Percentiles rank a stretch among this genome's conserved stretches.
phyloP scores from a whole-genome alignment of 2,113 vertebrate species.

The Ailurus styani region DNA sequence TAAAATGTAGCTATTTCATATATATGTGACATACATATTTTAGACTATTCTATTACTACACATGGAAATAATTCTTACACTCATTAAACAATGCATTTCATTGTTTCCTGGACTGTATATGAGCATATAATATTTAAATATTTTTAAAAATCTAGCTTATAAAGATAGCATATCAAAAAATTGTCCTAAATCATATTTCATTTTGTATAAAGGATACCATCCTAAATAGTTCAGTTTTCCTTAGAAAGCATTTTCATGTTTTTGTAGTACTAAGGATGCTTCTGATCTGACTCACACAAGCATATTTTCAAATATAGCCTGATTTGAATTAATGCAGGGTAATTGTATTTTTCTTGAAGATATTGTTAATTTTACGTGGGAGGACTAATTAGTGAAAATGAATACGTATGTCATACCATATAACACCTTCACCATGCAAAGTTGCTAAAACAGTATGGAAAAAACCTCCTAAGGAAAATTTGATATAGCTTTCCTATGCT shows the following conservation, averaged over 20 bases:
- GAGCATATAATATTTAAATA: not conserved
- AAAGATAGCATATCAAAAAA: not conserved
- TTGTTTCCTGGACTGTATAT: not conserved
- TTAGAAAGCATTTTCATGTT: not conserved
- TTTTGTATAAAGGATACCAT: not conserved
- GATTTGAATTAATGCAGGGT: not conserved
- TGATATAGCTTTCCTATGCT: constrained; percentile 63
- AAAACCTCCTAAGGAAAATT: constrained; percentile 63
- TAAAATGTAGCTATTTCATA: not conserved
- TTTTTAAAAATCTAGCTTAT: not conserved
- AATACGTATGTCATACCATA: not conserved
- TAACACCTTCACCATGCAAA: not conserved
- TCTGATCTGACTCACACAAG: not conserved
- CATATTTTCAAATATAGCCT: not conserved
- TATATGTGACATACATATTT: not conserved
- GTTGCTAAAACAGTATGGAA: constrained; percentile 2
- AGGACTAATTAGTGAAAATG: constrained; percentile 4
- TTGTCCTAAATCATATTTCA: not conserved
- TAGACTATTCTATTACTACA: not conserved
- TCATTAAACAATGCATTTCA: not conserved
- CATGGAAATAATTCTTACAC: not conserved
- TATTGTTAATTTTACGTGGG: not conserved
- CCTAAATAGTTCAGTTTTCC: not conserved
- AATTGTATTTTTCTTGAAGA: constrained; percentile 5
- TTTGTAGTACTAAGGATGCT: not conserved